These are phyloP conservation scores for Drosophila kanapiae DNA, from an alignment of 1,140 invertebrate species.

Conservation along the genomic window DNA sequence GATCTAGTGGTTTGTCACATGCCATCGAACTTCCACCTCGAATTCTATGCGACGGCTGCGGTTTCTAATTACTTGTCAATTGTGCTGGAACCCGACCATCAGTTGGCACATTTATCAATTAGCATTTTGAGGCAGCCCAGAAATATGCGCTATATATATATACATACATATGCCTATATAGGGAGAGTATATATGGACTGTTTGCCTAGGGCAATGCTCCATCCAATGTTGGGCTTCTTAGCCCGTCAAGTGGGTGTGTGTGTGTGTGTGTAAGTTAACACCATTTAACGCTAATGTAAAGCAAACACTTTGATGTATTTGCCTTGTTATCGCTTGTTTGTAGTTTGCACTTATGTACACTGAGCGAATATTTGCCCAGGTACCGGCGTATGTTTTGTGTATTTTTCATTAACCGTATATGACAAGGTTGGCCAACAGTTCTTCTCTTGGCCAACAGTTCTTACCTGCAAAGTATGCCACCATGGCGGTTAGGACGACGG, in stretches of 20 bases:
- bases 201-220: constrained; percentile 54
- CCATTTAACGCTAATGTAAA: constrained; percentile 83
- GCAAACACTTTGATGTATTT: constrained; percentile 81
- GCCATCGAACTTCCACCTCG: constrained; percentile 18
- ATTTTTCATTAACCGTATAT: constrained; percentile 79
- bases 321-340: constrained; percentile 63
- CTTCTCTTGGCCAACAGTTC: constrained; percentile 72
- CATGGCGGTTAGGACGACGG: constrained; percentile 94
- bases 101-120: constrained; percentile 61
- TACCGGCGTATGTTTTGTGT: constrained; percentile 42
- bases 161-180: background rate
- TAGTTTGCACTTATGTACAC: constrained; percentile 44
- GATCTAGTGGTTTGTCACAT: constrained; percentile 15
- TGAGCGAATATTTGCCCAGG: constrained; percentile 57
- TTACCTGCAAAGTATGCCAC: constrained; percentile 97
- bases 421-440: constrained; percentile 26
- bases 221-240: constrained; percentile 45
- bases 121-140: constrained; percentile 45
- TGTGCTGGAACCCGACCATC: constrained; percentile 28
- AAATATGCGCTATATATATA: constrained; percentile 1
- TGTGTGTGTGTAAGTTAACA: constrained; percentile 70
- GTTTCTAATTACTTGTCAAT: constrained; percentile 77
- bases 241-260: constrained; percentile 11
- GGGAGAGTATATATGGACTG: constrained; percentile 13
- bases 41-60: constrained; percentile 27